Evolutionary conservation across 1,140 invertebrate genomes (phyloP), one percentile per base, ranked within the genome.

Genomic region (Neocloeon triangulifer): DNA sequence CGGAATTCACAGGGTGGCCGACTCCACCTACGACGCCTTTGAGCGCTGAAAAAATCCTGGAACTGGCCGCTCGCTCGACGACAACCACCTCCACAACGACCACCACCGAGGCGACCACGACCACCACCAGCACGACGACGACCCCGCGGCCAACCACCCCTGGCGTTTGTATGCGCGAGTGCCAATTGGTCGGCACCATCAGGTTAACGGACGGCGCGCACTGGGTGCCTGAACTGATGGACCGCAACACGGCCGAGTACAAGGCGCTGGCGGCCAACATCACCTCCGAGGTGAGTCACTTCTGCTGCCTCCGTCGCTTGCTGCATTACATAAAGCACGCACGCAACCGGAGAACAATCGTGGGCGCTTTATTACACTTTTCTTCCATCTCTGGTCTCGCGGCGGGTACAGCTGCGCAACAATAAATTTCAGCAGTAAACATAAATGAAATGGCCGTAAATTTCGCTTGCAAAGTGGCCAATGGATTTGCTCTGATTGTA

Each of bases 1-100:
- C 80, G 2, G 75, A 80, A 48, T 86, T 86, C 43, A 82, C 78
- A 7, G 80, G 79, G 12, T 86, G 79, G 79, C 77, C 80, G 8
- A 76, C 78, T 5, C 66, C 72, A 4, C 73, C 76, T 1, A 82
- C 79, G 0, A 81, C 76, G 0, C 77, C 78, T 5, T 71, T 82
- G 29, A 79, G 76, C 0, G 74, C 80, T 25, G 76, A 80, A 45
- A 77, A 78, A 47, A 51, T 81, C 1, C 45, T 80, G 23, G 73
- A 74, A 44, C 25, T 33, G 29, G 25, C 62, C 65, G n/a, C 73
- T 74, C 61, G 66, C 37, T 14, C 27, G 10, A 65, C 64, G 10
- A 64, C 69, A 0, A 62, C 66, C 0, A n/a, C n/a, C n/a, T n/a
- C n/a, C n/a, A 58, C 64, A 12, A 52, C 51, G 0, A 51, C 55